Evolutionary conservation across 2,797 vertebrate genomes (phyloP), one percentile per base, ranked within the genome.

Genomic region (Ceryle rudis): DNA sequence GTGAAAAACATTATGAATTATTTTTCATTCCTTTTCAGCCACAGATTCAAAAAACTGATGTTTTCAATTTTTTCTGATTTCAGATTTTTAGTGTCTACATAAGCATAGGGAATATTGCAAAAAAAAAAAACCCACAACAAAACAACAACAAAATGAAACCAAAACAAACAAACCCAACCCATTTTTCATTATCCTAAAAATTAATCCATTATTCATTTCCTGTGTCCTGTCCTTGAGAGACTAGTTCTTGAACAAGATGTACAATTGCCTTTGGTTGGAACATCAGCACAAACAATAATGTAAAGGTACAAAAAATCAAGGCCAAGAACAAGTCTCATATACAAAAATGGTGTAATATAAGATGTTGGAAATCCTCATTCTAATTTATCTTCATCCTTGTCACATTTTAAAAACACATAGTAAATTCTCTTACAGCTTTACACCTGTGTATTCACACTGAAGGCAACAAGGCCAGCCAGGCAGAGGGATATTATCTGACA

Each of bases 61-160:
- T 5, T 93, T 97, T 94, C 93, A 89, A 94, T 97, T 97, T 95
- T 82, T 86, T 91, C 85, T 81, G 55, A 42, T 64, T 69, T 91
- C 52, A 93, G 61, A 82, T 4, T 91, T 92, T 66, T 67, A 93
- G 39, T 74, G 47, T 19, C 46, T 39, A 21, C 35, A 77, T 86
- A 93, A 83, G 25, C 42, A 77, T n/a, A 89, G 23, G 17, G 80
- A 95, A 86, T 84, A 58, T 49, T 89, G 51, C 54, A 86, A 51
- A 11, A 67, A n/a, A 22, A 1, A 69, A 57, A 25, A 3, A 42
- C 55, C 6, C 9, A n/a, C 8, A 35, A 25, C 3, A 54, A 71
- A 47, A 51, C 1, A 29, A 28, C 15, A 28, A 35, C 37, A 37
- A 37, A 37, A 37, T 37, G 11, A 37, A 42, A 31, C 39, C 1